phyloP scores from a whole-genome alignment of 2,113 vertebrate genomes.

The Neodontobutis hainanensis region DNA sequence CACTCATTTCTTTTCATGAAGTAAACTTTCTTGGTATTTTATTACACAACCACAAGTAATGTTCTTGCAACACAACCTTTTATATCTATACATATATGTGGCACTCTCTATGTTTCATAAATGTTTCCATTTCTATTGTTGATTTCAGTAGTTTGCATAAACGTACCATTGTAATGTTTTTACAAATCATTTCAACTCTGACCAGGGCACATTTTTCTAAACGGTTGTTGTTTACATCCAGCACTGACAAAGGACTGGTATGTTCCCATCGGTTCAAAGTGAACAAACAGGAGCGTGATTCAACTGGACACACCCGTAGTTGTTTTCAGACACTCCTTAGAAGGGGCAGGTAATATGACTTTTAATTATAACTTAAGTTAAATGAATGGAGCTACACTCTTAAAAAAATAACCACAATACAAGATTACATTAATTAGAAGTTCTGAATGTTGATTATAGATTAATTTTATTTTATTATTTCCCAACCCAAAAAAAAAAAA shows the following conservation, averaged over 20 bases:
- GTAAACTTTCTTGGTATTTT: conserved; percentile 1
- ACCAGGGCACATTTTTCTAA: background rate
- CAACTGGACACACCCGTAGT: background rate
- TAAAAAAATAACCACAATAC: too few species aligned
- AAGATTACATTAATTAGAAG: too few species aligned
- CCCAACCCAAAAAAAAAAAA: background rate
- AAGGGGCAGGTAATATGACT: background rate
- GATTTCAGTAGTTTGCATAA: background rate
- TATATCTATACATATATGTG: background rate
- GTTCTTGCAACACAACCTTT: background rate
- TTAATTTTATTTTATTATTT: too few species aligned
- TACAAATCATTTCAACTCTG: background rate
- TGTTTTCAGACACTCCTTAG: background rate
- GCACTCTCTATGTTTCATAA: background rate
- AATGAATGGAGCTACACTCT: too few species aligned
- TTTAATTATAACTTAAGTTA: too few species aligned
- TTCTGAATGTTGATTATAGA: too few species aligned
- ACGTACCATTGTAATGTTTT: too few species aligned
- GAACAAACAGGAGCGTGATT: conserved; percentile 6
- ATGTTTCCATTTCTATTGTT: too few species aligned
- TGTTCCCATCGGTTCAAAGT: conserved; percentile 2
- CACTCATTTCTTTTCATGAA: background rate
- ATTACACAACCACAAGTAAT: conserved; percentile 2
- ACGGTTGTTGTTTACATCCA: background rate
- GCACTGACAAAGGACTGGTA: background rate